Evolutionary conservation across 2,113 vertebrate species (phyloP).

Genomic region (Cryptotis parvus): DNA sequence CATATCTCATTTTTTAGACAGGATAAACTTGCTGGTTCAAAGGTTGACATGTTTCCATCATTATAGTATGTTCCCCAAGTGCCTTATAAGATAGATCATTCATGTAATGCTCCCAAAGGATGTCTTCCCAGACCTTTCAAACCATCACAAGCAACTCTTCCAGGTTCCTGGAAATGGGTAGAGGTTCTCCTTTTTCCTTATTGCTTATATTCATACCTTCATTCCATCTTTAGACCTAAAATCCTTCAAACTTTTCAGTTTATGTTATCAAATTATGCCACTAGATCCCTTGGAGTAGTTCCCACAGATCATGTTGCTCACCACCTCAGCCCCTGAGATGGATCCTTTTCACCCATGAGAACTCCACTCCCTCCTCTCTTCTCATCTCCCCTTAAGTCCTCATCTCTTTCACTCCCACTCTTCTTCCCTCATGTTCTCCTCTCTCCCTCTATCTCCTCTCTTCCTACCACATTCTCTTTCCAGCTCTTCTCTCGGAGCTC

Average conservation of each 20-base stretch:
- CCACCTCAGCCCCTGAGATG: too few species aligned
- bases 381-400: too few species aligned
- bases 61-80: fast-evolving
- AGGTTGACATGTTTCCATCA: neutral
- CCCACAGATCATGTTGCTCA: too few species aligned
- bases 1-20: neutral
- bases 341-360: too few species aligned
- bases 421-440: too few species aligned
- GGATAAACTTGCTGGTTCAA: neutral
- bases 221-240: neutral
- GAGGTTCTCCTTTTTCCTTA: neutral
- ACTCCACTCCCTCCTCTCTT: too few species aligned
- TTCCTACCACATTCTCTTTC: too few species aligned
- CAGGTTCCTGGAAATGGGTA: fast-evolving
- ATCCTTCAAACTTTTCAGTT: neutral
- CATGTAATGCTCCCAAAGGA: neutral
- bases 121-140: neutral
- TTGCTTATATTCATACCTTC: neutral
- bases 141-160: fast-evolving
- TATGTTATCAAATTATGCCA: neutral
- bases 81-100: fast-evolving
- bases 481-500: neutral
- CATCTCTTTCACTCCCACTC: too few species aligned
- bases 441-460: neutral
- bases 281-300: neutral